phyloP scores from a whole-genome alignment of 2,888 invertebrate genomes.

The Chymomyza fuscimana region DNA sequence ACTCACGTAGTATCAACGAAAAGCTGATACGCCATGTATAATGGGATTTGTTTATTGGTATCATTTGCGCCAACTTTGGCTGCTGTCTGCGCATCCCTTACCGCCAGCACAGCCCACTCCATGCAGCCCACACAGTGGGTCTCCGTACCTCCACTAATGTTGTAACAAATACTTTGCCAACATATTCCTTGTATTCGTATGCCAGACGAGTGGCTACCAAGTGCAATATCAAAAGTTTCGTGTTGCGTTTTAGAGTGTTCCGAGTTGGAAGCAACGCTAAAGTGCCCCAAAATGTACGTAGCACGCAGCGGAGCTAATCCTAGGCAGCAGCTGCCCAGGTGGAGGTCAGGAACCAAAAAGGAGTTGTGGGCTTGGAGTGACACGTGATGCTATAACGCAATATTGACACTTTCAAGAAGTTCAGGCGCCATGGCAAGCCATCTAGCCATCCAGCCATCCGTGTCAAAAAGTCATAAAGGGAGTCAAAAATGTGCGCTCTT shows the following conservation, averaged over 20 bases:
- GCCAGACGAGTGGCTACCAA: conserved; percentile 19
- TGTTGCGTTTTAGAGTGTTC: conserved; percentile 69
- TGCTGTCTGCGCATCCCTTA: background rate
- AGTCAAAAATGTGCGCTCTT: conserved; percentile 45
- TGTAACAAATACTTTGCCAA: conserved; percentile 26
- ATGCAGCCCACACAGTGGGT: background rate
- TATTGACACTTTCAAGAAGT: conserved; percentile 76
- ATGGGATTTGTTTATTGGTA: conserved; percentile 79
- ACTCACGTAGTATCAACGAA: conserved; percentile 76
- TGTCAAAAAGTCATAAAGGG: conserved; percentile 70
- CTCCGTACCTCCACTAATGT: background rate
- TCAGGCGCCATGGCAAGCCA: conserved; percentile 52
- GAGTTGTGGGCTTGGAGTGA: conserved; percentile 32
- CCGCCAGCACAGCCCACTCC: conserved; percentile 16
- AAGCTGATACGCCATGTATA: conserved; percentile 78
- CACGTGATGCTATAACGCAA: conserved; percentile 74
- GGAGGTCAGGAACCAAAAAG: conserved; percentile 22
- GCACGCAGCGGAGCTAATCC: conserved; percentile 60
- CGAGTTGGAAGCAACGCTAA: conserved; percentile 37
- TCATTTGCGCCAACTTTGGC: conserved; percentile 72
- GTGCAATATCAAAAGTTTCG: conserved; percentile 61
- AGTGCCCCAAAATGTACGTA: conserved; percentile 49
- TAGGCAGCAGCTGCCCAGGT: conserved; percentile 56
- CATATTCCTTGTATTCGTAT: conserved; percentile 13
- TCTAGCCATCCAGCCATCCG: background rate